These are phyloP conservation scores for Aeoliscus strigatus DNA, from an alignment of 2,797 vertebrate genomes.

Conservation along the genomic window DNA sequence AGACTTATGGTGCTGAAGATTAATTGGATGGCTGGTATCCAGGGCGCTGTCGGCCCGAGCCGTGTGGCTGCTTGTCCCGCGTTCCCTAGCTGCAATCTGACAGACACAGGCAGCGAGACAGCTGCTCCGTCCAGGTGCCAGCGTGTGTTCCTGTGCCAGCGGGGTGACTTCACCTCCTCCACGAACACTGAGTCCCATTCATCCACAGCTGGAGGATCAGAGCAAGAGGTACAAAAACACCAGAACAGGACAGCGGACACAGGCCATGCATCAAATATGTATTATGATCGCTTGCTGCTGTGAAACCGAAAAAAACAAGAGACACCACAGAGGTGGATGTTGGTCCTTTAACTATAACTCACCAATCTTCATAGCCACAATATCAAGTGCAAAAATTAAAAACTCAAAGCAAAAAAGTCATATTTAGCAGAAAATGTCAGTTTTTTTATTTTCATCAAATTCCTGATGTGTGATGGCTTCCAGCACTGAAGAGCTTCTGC, in stretches of 20 bases:
- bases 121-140: constrained; percentile 62
- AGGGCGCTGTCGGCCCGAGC: constrained; percentile 35
- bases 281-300: constrained; percentile 9
- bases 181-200: constrained; percentile 50
- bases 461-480: too few species aligned
- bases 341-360: too few species aligned
- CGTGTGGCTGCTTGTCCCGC: constrained; percentile 27
- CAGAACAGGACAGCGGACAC: constrained; percentile 30
- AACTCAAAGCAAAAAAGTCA: too few species aligned
- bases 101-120: constrained; percentile 53
- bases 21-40: constrained; percentile 54
- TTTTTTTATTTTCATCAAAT: too few species aligned
- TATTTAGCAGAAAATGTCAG: too few species aligned
- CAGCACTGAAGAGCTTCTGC: too few species aligned
- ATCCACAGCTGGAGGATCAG: constrained; percentile 35
- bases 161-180: constrained; percentile 62
- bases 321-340: too few species aligned
- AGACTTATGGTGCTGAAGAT: constrained; percentile 49
- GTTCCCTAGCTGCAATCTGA: constrained; percentile 53
- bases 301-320: too few species aligned
- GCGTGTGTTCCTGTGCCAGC: constrained; percentile 49
- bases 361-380: too few species aligned
- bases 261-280: constrained; percentile 13
- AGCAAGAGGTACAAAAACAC: constrained; percentile 22
- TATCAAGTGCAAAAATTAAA: too few species aligned